These are phyloP conservation scores for Drosophila grimshawi DNA, from an alignment of 1,140 invertebrate species.

Conservation along the genomic window DNA sequence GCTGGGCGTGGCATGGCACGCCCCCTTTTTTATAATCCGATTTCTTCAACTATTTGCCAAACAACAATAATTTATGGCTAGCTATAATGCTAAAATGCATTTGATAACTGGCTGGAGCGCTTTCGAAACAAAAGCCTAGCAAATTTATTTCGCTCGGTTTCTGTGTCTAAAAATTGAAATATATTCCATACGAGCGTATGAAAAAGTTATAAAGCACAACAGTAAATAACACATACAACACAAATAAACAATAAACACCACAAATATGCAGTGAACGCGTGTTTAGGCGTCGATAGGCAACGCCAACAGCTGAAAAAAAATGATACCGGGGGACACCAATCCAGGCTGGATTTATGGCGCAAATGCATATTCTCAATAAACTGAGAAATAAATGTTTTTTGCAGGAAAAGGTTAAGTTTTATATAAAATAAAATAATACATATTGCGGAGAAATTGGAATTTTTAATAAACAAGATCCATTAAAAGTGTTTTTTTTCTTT, in stretches of 20 bases:
- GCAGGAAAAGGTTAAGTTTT: not conserved
- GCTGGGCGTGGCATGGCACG: constrained; percentile 26
- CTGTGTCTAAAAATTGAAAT: constrained; percentile 68
- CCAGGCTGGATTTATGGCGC: constrained; percentile 3
- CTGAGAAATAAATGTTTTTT: not conserved
- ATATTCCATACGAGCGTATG: constrained; percentile 52
- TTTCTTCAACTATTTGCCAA: constrained; percentile 73
- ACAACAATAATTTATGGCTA: constrained; percentile 72
- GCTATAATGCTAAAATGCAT: constrained; percentile 75
- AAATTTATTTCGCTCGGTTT: constrained; percentile 41
- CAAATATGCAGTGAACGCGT: constrained; percentile 50
- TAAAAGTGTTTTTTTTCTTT: not conserved
- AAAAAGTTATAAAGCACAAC: constrained; percentile 71
- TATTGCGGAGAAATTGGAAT: no score
- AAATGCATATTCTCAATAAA: constrained; percentile 3
- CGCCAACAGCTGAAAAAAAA: not conserved
- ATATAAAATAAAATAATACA: no score
- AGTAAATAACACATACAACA: constrained; percentile 71
- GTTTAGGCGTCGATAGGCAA: constrained; percentile 60
- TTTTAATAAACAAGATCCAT: no score
- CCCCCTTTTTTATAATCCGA: constrained; percentile 57
- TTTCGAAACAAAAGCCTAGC: constrained; percentile 52
- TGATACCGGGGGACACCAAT: not conserved
- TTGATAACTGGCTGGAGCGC: constrained; percentile 61
- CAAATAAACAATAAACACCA: constrained; percentile 62